A percentile compares a stretch with the other conserved stretches of the same genome.
phyloP scores from a whole-genome alignment of 1,140 invertebrate species.

The Drosophila athabasca region DNA sequence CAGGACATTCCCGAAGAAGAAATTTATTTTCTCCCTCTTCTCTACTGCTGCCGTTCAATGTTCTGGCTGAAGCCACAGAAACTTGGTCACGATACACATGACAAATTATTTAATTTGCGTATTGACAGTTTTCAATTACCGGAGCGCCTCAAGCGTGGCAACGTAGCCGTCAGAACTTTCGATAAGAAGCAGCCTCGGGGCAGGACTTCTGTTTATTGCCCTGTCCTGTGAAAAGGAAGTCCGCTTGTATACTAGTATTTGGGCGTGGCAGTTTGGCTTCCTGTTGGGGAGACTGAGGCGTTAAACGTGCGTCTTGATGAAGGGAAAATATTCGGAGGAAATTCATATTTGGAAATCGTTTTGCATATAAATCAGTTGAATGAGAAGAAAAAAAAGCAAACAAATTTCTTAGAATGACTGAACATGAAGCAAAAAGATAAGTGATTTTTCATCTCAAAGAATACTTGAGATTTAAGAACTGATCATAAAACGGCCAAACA shows the following conservation, averaged over 20 bases:
- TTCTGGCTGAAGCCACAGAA: constrained; percentile 41
- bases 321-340: background rate
- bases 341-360: background rate
- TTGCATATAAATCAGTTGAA: no score
- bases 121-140: constrained; percentile 80
- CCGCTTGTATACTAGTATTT: background rate
- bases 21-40: background rate
- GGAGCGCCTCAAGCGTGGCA: constrained; percentile 58
- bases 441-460: no score
- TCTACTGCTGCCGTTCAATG: constrained; percentile 26
- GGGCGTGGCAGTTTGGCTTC: constrained; percentile 26
- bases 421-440: no score
- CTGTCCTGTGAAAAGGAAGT: constrained; percentile 46
- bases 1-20: constrained; percentile 34
- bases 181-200: constrained; percentile 30
- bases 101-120: constrained; percentile 75
- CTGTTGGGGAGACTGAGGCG: background rate
- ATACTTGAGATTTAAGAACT: no score
- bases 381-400: no score
- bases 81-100: constrained; percentile 62
- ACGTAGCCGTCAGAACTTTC: constrained; percentile 15
- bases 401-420: no score
- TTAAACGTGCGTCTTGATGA: background rate
- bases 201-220: constrained; percentile 14
- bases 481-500: background rate